phyloP scores from a whole-genome alignment of 2,888 invertebrate species.

The Heliconius cydno region DNA sequence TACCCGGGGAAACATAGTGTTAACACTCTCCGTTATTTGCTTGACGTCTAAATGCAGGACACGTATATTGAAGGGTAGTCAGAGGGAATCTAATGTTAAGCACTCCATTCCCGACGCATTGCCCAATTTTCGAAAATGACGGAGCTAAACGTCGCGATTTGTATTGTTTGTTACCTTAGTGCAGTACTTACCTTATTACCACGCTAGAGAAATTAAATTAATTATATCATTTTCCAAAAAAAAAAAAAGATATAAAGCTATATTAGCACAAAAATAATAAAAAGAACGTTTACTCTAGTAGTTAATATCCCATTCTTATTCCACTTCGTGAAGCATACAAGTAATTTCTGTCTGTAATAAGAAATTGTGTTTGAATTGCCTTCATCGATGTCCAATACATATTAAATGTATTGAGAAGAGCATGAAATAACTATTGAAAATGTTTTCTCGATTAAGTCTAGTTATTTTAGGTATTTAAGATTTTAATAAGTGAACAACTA shows the following conservation, averaged over 20 bases:
- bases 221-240: not conserved
- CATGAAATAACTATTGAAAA: constrained; percentile 8
- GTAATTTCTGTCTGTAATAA: constrained; percentile 34
- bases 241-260: not conserved
- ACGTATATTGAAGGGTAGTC: too few relatives aligned
- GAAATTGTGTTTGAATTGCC: constrained; percentile 28
- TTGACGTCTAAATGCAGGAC: too few relatives aligned
- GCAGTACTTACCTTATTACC: not conserved
- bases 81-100: too few relatives aligned
- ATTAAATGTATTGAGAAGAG: constrained; percentile 24
- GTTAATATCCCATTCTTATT: constrained; percentile 32
- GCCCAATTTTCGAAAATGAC: too few relatives aligned
- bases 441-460: not conserved
- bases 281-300: constrained; percentile 26
- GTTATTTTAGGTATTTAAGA: not conserved
- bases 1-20: too few relatives aligned
- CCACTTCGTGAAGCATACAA: constrained; percentile 34
- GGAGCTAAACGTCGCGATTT: not conserved
- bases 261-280: constrained; percentile 8
- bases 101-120: too few relatives aligned
- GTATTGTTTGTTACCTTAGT: not conserved
- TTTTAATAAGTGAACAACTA: not conserved
- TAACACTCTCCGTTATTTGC: too few relatives aligned
- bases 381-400: constrained; percentile 28
- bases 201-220: not conserved